These are phyloP conservation scores for Synanthedon formicaeformis DNA, from an alignment of 2,888 invertebrate genomes.

Conservation along the genomic window DNA sequence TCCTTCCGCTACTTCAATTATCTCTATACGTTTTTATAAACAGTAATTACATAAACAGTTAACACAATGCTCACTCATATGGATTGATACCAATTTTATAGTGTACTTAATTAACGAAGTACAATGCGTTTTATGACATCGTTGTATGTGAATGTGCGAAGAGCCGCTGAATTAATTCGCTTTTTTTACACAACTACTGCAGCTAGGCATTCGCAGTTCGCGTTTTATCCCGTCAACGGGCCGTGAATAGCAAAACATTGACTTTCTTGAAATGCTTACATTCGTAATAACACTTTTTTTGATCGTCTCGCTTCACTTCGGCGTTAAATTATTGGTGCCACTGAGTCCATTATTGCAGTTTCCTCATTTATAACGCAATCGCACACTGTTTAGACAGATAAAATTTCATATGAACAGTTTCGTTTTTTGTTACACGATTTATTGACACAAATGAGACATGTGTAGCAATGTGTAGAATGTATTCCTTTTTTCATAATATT, in stretches of 20 bases:
- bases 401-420: too few relatives aligned
- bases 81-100: not conserved
- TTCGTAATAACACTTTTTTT: slow-evolving; percentile 10
- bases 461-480: too few relatives aligned
- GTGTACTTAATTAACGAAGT: not conserved
- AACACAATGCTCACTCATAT: not conserved
- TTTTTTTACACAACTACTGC: not conserved
- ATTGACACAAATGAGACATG: too few relatives aligned
- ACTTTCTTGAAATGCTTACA: slow-evolving; percentile 9
- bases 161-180: not conserved
- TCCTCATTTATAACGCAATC: slow-evolving; percentile 37
- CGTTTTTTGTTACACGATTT: too few relatives aligned
- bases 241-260: not conserved
- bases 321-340: slow-evolving; percentile 59
- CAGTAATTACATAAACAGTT: not conserved
- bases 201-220: not conserved
- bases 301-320: slow-evolving; percentile 40
- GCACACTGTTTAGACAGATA: slow-evolving; percentile 28
- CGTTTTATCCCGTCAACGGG: not conserved
- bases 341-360: slow-evolving; percentile 49
- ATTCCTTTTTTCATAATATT: too few relatives aligned
- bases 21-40: not conserved
- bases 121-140: not conserved
- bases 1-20: not conserved
- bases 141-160: not conserved